Evolutionary conservation across 2,888 invertebrate genomes (phyloP), one percentile per base, ranked within the genome.

Genomic region (Dryobotodes eremita): DNA sequence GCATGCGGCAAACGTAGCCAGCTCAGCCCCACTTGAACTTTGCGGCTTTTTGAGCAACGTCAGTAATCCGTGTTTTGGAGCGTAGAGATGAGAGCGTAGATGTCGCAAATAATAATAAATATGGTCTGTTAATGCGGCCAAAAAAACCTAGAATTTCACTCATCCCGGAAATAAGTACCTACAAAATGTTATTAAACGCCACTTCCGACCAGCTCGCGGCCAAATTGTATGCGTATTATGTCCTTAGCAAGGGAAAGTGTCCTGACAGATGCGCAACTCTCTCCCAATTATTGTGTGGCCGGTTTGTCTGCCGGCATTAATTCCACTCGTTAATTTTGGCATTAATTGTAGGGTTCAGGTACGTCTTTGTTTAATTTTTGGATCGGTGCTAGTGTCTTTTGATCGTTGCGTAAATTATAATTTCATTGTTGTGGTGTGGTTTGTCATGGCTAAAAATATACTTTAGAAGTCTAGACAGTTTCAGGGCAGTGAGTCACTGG

Each of bases 221-320:
- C 59, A 71, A 74, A 69, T 72, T 42, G 6, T 53, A 57, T 42
- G 71, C 70, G 65, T 71, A 64, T 31, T 59, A 65, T 20, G 74
- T 59, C 61, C 71, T 79, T 71, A 65, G 77, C 57, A 71, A 86
- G 89, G 65, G 89, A 88, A 88, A 88, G 89, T 86, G 83, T 74
- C 62, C n/a, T 65, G 78, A 79, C 89, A 89, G 85, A 77, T 88
- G 88, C 75, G 59, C n/a, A 31, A 79, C 86, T 86, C 81, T 88
- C 86, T 83, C 80, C 59, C 57, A 87, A 86, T 86, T 88, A 83
- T 71, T 42, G 46, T 61, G 48, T 79, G 65, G 57, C 53, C 31
- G 1, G 53, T 64, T 59, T 48, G 73, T 61, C 50, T n/a, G 42
- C 17, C n/a, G 50, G 13, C 59, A 59, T 62, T 77, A 71, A 81